Conservation (phyloP, 2,888 invertebrate species). For the Platypus cylindrus region DNA sequence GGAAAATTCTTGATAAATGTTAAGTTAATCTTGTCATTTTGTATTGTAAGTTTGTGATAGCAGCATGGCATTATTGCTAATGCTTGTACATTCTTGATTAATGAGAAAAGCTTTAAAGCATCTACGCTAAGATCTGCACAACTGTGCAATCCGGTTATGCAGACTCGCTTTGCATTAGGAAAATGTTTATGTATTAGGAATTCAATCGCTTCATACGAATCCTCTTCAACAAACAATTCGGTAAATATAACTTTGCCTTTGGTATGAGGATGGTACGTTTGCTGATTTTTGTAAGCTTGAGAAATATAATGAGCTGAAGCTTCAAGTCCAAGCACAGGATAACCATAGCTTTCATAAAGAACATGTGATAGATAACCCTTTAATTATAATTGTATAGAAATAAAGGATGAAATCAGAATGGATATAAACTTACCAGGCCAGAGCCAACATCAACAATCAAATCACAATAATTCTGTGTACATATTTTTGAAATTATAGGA, state of each 20-base stretch:
- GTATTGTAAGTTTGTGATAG: constrained; percentile 54
- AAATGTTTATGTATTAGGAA: constrained; percentile 16
- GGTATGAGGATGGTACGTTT: constrained; percentile 41
- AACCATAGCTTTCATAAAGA: constrained; percentile 44
- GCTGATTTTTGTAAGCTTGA: constrained; percentile 45
- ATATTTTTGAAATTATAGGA: constrained; percentile 40
- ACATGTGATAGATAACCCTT: constrained; percentile 63
- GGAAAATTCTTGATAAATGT: constrained; percentile 52
- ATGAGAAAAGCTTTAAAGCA: constrained; percentile 51
- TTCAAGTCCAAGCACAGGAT: constrained; percentile 56
- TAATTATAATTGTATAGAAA: constrained; percentile 20
- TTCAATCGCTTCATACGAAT: constrained; percentile 37
- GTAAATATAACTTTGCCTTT: constrained; percentile 43
- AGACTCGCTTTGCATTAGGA: constrained; percentile 16
- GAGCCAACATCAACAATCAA: constrained; percentile 60
- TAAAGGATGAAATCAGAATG: constrained; percentile 1
- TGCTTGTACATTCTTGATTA: constrained; percentile 41
- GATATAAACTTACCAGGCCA: constrained; percentile 47
- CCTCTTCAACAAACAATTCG: constrained; percentile 41
- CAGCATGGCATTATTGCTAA: constrained; percentile 66
- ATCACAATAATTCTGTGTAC: constrained; percentile 35
- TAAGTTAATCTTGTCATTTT: constrained; percentile 17
- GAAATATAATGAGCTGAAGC: constrained; percentile 43
- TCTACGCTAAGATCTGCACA: constrained; percentile 64
- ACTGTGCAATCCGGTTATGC: constrained; percentile 57